phyloP scores from a whole-genome alignment of 2,113 vertebrate genomes.

The Narcine bancroftii region DNA sequence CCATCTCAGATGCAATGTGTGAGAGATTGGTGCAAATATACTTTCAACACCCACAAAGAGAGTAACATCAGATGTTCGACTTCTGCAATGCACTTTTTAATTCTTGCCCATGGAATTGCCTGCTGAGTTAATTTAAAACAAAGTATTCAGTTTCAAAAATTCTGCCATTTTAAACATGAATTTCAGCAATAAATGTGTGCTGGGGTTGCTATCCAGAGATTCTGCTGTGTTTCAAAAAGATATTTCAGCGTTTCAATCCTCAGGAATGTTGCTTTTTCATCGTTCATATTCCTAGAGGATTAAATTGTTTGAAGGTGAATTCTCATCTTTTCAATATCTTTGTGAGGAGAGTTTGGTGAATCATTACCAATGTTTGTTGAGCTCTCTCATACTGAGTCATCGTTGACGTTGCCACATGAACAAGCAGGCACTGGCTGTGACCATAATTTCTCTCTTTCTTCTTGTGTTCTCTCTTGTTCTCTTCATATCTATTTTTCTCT shows the following conservation, averaged over 20 bases:
- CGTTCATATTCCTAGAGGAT: conserved; percentile 11
- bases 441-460: background rate
- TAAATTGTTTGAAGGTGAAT: background rate
- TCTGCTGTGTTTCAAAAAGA: background rate
- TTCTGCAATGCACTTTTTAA: background rate
- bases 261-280: background rate
- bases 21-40: conserved; percentile 2
- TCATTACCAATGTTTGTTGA: background rate
- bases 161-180: background rate
- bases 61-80: background rate
- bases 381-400: background rate
- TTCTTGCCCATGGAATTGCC: background rate
- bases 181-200: background rate
- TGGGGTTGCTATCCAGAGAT: too few relatives aligned
- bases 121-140: background rate
- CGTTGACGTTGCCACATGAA: background rate
- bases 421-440: background rate
- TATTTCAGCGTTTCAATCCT: background rate
- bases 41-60: background rate
- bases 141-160: background rate
- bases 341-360: conserved; percentile 1
- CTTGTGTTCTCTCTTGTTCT: too few relatives aligned
- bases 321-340: background rate
- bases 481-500: too few relatives aligned
- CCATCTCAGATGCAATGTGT: background rate